A percentile compares a stretch with the other conserved stretches of the same genome.
Conservation (phyloP, 1,140 invertebrate genomes). For the Apis mellifera region Amel_HAv3.1 CM009938.2:4681501-4682000, state of each 20-base stretch:
- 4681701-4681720: background rate
- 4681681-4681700: background rate
- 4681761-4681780: background rate
- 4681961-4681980: too few relatives aligned
- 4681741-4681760: background rate
- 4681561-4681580: background rate
- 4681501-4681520: too few relatives aligned
- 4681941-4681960: too few relatives aligned
- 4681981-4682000: too few relatives aligned
- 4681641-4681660: background rate
- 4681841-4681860: too few relatives aligned
- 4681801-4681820: background rate
- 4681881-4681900: too few relatives aligned
- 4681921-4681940: too few relatives aligned
- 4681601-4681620: background rate
- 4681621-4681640: background rate
- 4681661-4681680: constrained; percentile 8
- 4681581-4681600: background rate
- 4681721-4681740: background rate
- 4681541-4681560: too few relatives aligned
- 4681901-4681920: too few relatives aligned
- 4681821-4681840: background rate
- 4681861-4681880: too few relatives aligned
- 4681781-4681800: background rate
- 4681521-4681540: background rate